A percentile compares a stretch with the other conserved stretches of the same genome.
Conservation (phyloP, 2,113 vertebrate species). For the Sylvia atricapilla region DNA sequence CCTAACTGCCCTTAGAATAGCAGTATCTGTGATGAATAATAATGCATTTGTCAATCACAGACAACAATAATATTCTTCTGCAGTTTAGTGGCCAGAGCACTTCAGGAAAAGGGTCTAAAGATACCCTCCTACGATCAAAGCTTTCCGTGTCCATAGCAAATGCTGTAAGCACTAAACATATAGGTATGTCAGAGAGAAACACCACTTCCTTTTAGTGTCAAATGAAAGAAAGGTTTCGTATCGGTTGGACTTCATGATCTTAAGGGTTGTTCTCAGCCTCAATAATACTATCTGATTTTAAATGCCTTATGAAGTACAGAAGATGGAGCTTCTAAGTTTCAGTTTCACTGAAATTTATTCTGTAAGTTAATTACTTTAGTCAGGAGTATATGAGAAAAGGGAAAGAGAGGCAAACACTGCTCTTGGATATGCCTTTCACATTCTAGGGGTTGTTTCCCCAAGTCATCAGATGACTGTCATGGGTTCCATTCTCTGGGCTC, state of each 20-base stretch:
- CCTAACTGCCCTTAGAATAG: background rate
- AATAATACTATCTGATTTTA: background rate
- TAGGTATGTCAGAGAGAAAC: background rate
- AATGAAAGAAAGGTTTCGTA: background rate
- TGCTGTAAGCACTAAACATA: background rate
- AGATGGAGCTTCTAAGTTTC: background rate
- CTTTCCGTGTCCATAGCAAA: background rate
- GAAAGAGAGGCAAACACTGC: background rate
- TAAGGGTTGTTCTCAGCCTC: background rate
- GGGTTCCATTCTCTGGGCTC: background rate
- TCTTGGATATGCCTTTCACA: background rate
- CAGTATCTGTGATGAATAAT: background rate
- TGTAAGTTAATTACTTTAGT: background rate
- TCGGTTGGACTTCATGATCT: background rate
- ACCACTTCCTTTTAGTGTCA: background rate
- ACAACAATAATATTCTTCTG: background rate
- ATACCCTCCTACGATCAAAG: background rate
- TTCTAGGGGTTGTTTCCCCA: background rate
- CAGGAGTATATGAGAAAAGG: background rate
- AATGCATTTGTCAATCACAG: background rate
- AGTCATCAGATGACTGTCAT: background rate
- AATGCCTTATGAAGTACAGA: background rate
- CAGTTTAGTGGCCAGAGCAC: fast-evolving
- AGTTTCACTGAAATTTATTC: background rate
- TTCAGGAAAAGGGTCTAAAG: background rate